These are phyloP conservation scores for Xestia xanthographa DNA, from an alignment of 2,888 invertebrate genomes.

Conservation along the genomic window DNA sequence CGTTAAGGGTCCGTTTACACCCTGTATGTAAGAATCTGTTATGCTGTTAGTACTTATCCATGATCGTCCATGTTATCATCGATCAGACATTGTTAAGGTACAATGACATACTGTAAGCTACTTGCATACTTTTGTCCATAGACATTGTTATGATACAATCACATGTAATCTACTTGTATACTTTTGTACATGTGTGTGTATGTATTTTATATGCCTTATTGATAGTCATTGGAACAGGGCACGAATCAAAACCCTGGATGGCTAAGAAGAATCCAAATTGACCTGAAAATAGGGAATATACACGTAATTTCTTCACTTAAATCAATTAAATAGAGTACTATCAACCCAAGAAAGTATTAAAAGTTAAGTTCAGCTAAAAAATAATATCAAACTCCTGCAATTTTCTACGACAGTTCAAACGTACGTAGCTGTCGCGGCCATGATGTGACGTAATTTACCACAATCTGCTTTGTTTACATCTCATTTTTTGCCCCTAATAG, in stretches of 20 bases:
- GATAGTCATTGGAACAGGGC: neutral
- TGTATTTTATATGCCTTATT: neutral
- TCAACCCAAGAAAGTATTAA: too few relatives aligned
- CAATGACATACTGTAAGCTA: neutral
- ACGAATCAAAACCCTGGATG: neutral
- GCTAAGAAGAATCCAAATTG: too few relatives aligned
- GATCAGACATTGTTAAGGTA: neutral
- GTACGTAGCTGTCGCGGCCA: too few relatives aligned
- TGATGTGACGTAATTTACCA: too few relatives aligned
- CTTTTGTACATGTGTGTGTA: neutral
- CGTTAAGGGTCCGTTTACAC: neutral
- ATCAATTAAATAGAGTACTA: too few relatives aligned
- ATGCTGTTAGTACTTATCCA: neutral
- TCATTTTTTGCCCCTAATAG: too few relatives aligned
- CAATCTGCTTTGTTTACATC: too few relatives aligned
- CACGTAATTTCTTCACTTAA: too few relatives aligned
- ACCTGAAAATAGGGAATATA: too few relatives aligned
- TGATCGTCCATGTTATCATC: neutral
- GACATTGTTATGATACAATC: neutral
- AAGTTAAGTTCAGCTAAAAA: too few relatives aligned
- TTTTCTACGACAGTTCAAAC: too few relatives aligned
- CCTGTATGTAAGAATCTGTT: neutral
- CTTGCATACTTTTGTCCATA: neutral
- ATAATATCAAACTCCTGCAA: too few relatives aligned
- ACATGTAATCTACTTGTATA: neutral